Evolutionary conservation across 2,888 invertebrate species (phyloP).

Genomic region (Tribolium freemani): DNA sequence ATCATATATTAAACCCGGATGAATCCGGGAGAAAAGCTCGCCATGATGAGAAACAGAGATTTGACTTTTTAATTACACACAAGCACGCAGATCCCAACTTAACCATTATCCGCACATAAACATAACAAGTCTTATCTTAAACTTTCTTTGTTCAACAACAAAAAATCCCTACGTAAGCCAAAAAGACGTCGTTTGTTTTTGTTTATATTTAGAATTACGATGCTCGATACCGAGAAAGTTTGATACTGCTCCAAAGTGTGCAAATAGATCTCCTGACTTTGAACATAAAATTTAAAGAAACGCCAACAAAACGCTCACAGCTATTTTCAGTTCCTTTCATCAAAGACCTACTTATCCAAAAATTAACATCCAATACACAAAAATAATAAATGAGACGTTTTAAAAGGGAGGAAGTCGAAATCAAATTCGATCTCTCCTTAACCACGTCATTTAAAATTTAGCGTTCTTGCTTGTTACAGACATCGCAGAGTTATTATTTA

Average conservation of each 20-base stretch:
- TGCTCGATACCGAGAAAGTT: slow-evolving; percentile 24
- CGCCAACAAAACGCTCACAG: slow-evolving; percentile 9
- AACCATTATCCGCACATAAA: not conserved
- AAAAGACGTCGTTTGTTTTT: slow-evolving; percentile 18
- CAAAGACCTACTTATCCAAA: not conserved
- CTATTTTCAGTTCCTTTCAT: not conserved
- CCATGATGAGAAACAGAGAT: slow-evolving; percentile 18
- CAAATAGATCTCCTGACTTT: slow-evolving; percentile 14
- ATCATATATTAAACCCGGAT: slow-evolving; percentile 29
- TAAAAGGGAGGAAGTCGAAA: not conserved
- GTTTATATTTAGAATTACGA: slow-evolving; percentile 29
- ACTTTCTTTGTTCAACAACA: not conserved
- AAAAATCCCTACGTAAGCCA: slow-evolving; percentile 22
- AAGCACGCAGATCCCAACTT: not conserved
- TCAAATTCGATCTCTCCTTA: slow-evolving; percentile 4
- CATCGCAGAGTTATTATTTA: slow-evolving; percentile 29
- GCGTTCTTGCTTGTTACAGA: slow-evolving; percentile 20
- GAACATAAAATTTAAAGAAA: slow-evolving; percentile 24
- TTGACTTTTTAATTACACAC: slow-evolving; percentile 25
- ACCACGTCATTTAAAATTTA: slow-evolving; percentile 33
- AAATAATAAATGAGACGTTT: too few relatives aligned
- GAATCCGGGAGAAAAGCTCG: slow-evolving; percentile 10
- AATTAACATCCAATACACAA: not conserved
- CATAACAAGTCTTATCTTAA: not conserved
- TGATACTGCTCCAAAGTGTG: slow-evolving; percentile 20